These are phyloP conservation scores for Pardalotus punctatus DNA, from an alignment of 2,113 vertebrate species.

Conservation along the genomic window DNA sequence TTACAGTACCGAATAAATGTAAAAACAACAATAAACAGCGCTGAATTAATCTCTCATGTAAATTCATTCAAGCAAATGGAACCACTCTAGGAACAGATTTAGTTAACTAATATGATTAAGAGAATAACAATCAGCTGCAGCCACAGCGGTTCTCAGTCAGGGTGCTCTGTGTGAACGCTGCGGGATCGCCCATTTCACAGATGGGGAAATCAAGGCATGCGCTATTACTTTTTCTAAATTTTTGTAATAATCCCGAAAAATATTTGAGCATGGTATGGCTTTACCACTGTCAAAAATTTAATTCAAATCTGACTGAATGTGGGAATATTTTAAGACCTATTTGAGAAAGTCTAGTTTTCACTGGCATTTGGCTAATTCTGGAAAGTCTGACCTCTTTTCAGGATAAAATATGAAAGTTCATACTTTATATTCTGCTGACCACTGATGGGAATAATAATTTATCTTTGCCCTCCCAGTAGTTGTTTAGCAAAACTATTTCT, in stretches of 20 bases:
- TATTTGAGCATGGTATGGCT: not conserved
- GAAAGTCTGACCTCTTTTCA: not conserved
- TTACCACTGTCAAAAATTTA: not conserved
- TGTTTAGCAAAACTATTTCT: conserved; percentile 19
- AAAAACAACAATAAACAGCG: conserved; percentile 34
- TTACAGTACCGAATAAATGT: conserved; percentile 44
- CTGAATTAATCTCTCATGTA: conserved; percentile 56
- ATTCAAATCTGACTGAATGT: not conserved
- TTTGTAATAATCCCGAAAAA: not conserved
- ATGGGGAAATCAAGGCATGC: conserved; percentile 28
- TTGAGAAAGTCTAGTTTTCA: not conserved
- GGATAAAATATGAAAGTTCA: not conserved
- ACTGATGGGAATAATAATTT: not conserved
- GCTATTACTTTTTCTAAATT: not conserved
- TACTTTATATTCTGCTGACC: not conserved
- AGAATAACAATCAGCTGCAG: conserved; percentile 32
- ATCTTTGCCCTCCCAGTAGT: not conserved
- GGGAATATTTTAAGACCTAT: not conserved
- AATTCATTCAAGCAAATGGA: conserved; percentile 64
- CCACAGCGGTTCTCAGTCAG: not conserved
- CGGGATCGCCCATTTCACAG: not conserved
- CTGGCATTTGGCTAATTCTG: not conserved
- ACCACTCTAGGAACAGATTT: conserved; percentile 54
- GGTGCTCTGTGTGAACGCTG: not conserved
- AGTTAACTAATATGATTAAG: conserved; percentile 58